Conservation (phyloP, 2,888 invertebrate genomes). For the Operophtera brumata region DNA sequence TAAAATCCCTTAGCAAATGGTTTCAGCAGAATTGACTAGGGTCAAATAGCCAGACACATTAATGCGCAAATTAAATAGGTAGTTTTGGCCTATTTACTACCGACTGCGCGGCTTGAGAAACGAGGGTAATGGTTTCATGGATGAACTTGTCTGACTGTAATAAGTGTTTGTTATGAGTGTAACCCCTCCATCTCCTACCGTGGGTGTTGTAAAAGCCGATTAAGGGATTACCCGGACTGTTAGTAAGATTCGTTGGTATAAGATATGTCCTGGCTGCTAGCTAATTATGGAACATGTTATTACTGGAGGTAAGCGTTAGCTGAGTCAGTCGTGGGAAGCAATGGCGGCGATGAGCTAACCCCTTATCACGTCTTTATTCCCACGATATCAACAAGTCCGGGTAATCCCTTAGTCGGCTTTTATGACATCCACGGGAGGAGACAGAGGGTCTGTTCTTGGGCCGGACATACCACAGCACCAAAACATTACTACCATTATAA, state of each 20-base stretch:
- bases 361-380: too few relatives aligned
- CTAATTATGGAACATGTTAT: too few relatives aligned
- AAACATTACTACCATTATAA: constrained; percentile 8
- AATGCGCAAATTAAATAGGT: constrained; percentile 16
- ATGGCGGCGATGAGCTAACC: too few relatives aligned
- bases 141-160: constrained; percentile 1
- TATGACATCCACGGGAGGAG: too few relatives aligned
- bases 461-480: neutral
- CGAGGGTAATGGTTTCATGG: constrained; percentile 20
- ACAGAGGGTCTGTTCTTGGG: too few relatives aligned
- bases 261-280: too few relatives aligned
- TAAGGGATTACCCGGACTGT: too few relatives aligned
- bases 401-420: too few relatives aligned
- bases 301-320: too few relatives aligned
- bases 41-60: constrained; percentile 6
- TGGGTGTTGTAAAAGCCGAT: neutral
- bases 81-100: constrained; percentile 13
- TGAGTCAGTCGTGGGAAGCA: too few relatives aligned
- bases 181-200: neutral
- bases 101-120: constrained; percentile 11
- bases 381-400: too few relatives aligned
- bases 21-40: neutral
- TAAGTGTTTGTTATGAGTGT: constrained; percentile 11
- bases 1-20: neutral
- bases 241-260: too few relatives aligned